A percentile compares a stretch with the other conserved stretches of the same genome.
phyloP scores from a whole-genome alignment of 2,113 vertebrate genomes.

The Chaetorhynchus papuensis region DNA sequence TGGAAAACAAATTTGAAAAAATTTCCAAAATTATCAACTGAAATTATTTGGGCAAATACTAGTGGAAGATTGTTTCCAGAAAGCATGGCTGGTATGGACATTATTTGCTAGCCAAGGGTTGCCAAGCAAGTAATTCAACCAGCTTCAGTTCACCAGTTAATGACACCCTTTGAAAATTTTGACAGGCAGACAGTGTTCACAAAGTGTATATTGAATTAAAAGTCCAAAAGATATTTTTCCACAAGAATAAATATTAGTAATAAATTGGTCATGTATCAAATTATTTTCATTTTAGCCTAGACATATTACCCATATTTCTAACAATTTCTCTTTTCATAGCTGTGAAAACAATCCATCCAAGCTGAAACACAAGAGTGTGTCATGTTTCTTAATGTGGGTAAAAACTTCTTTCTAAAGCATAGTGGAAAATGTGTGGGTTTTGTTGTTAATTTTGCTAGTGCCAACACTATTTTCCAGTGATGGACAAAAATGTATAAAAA shows the following conservation, averaged over 20 bases:
- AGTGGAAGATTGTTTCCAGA: neutral
- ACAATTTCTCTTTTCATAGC: neutral
- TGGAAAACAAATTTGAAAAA: neutral
- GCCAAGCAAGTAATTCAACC: neutral
- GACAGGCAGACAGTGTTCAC: neutral
- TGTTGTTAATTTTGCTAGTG: conserved; percentile 7
- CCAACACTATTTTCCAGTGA: neutral
- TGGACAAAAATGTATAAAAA: neutral
- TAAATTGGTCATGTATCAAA: neutral
- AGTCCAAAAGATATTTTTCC: neutral
- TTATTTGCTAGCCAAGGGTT: neutral
- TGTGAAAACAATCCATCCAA: neutral
- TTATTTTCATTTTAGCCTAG: neutral
- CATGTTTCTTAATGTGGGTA: neutral
- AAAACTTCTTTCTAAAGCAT: neutral
- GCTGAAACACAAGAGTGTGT: neutral
- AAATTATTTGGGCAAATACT: neutral
- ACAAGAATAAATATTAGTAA: neutral
- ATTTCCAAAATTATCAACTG: neutral
- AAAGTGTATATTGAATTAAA: neutral
- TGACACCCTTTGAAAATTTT: neutral
- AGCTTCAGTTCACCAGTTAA: neutral
- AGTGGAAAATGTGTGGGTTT: neutral
- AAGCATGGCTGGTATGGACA: neutral
- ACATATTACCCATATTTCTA: neutral